Conservation (phyloP, 2,888 invertebrate genomes). For the Cremastobaeus sp. region DNA sequence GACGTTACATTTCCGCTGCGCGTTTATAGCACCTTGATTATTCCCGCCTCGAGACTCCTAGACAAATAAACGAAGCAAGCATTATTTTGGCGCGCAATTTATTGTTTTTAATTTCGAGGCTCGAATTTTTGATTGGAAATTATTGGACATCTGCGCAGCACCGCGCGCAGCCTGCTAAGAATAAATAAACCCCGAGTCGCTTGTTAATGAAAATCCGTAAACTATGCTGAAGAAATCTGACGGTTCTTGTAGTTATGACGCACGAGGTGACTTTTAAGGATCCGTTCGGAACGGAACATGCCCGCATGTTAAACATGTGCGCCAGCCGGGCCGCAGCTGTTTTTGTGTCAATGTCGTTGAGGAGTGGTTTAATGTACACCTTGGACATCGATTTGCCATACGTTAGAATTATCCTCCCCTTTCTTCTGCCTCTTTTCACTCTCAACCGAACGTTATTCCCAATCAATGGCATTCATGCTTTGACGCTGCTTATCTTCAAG, state of each 20-base stretch:
- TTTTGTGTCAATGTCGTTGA: conserved; percentile 57
- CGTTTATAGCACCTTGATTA: conserved; percentile 12
- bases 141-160: too few relatives aligned
- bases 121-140: not conserved
- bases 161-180: too few relatives aligned
- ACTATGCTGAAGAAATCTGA: conserved; percentile 15
- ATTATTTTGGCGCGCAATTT: too few relatives aligned
- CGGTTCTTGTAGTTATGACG: conserved; percentile 31
- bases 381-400: conserved; percentile 53
- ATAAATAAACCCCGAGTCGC: too few relatives aligned
- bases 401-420: conserved; percentile 33
- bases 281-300: conserved; percentile 13
- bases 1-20: conserved; percentile 21
- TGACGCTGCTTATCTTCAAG: not conserved
- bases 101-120: too few relatives aligned
- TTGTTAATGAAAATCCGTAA: conserved; percentile 38
- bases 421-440: conserved; percentile 9
- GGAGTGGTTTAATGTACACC: conserved; percentile 48
- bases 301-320: conserved; percentile 52
- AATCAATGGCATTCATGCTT: conserved; percentile 26
- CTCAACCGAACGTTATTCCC: conserved; percentile 8
- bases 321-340: conserved; percentile 52
- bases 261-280: conserved; percentile 42
- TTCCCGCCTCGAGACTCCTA: not conserved
- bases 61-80: too few relatives aligned